phyloP scores from a whole-genome alignment of 2,888 invertebrate species.

The Caenorhabditis plicata region DNA sequence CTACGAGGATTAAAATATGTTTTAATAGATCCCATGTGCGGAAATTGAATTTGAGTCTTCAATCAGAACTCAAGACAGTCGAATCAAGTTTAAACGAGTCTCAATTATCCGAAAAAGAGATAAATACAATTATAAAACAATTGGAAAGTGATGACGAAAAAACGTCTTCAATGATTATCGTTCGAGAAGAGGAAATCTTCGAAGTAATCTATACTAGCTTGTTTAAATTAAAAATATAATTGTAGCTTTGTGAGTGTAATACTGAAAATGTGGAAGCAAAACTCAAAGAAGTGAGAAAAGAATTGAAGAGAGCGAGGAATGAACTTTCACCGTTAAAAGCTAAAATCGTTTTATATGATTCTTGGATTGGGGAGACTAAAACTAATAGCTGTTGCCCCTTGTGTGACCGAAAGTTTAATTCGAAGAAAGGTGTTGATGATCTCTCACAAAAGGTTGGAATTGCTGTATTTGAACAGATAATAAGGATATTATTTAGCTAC shows the following conservation, averaged over 20 bases:
- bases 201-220: no score
- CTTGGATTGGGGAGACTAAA: constrained; percentile 39
- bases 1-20: no score
- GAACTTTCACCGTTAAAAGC: constrained; percentile 41
- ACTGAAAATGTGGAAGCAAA: constrained; percentile 24
- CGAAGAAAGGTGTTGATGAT: constrained; percentile 31
- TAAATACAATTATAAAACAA: constrained; percentile 12
- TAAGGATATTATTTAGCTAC: no score
- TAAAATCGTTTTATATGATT: constrained; percentile 43
- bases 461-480: no score
- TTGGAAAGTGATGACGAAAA: constrained; percentile 8
- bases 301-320: constrained; percentile 29
- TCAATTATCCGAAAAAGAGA: constrained; percentile 11
- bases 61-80: constrained; percentile 6
- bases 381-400: constrained; percentile 48
- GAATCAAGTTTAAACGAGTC: constrained; percentile 10
- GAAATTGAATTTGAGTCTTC: no score
- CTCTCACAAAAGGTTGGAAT: constrained; percentile 29
- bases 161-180: constrained; percentile 1
- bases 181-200: constrained; percentile 11
- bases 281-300: constrained; percentile 13
- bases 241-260: constrained; percentile 17
- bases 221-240: no score
- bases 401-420: constrained; percentile 47
- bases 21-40: no score